Base-by-base conservation (phyloP, 2,888 invertebrate species). In the Didymodactylos carnosus region DNA sequence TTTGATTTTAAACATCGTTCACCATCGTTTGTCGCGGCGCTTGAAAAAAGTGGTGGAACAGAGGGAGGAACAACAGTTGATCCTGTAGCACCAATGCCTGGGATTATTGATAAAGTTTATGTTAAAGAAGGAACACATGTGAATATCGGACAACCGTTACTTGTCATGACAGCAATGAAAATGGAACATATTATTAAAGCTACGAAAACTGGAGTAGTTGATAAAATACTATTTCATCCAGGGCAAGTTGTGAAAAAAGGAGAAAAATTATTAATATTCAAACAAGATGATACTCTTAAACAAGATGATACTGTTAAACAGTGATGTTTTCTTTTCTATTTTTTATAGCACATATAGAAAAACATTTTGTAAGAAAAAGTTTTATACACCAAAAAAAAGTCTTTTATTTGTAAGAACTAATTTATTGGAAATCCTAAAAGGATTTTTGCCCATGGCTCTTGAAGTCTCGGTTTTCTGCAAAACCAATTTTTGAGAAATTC, bases 141-240 rank as follows among this genome's bases (percentile, higher is more conserved):
- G 6, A 88, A 88, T 77, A 88, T 88, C 81, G 95, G 94, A 0
- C 93, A 97, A 81, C 89, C 91, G 0, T 85, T 99, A 4, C 89
- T 95, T 76, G 90, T 95, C 69, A 89, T 98, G 80, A 93, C 94
- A 77, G 98, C 98, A 0, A 98, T 98, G 98, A 98, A 99, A 86
- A 99, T 99, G 98, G 98, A 98, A 86, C 71, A 74, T 74, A 71
- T 74, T n/a, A 74, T 74, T 10, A 71, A 69, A 74, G 46, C 74
- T 69, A 69, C 13, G 25, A 35, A 46, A 46, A 41, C 53, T 53
- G 74, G 74, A 25, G 39, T 27, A 39, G 27, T 74, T 27, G 71
- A 51, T 39, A 49, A 46, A 35, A 41, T 71, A 16, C 71, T 71
- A n/a, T 51, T 41, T 25, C n/a, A 53, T 39, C 29, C 39, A 3